Evolutionary conservation across 1,140 invertebrate genomes (phyloP).

Genomic region (Caligus rogercresseyi): DNA sequence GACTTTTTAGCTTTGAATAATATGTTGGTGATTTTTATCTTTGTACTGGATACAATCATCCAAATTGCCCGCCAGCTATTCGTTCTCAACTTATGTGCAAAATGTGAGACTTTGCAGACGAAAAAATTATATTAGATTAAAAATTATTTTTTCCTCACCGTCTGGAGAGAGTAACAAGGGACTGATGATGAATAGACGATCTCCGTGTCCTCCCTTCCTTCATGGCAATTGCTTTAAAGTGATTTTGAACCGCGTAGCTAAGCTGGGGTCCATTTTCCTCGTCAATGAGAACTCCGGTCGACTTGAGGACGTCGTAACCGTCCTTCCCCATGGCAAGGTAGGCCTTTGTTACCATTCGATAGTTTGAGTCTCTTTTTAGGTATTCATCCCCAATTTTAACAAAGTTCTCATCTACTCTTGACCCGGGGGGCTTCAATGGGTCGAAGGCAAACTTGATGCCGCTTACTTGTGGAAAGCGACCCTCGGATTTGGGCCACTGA

Average conservation of each 20-base stretch:
- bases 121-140: no score
- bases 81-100: no score
- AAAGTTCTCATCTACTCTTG: constrained; percentile 40
- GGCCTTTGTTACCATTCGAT: constrained; percentile 59
- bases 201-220: constrained; percentile 39
- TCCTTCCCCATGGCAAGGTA: constrained; percentile 61
- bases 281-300: constrained; percentile 38
- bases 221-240: constrained; percentile 62
- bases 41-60: no score
- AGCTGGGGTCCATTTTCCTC: constrained; percentile 64
- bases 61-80: no score
- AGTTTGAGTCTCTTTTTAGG: constrained; percentile 47
- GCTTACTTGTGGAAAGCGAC: constrained; percentile 58
- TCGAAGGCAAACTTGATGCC: constrained; percentile 69
- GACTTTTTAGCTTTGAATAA: no score
- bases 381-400: constrained; percentile 69
- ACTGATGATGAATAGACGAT: constrained; percentile 62
- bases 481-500: constrained; percentile 58
- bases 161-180: constrained; percentile 53
- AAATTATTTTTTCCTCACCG: no score
- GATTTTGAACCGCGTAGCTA: constrained; percentile 61
- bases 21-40: no score
- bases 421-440: constrained; percentile 46
- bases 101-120: no score
- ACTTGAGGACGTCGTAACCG: constrained; percentile 47